phyloP scores from a whole-genome alignment of 2,113 vertebrate species.

The Petromus typicus region DNA sequence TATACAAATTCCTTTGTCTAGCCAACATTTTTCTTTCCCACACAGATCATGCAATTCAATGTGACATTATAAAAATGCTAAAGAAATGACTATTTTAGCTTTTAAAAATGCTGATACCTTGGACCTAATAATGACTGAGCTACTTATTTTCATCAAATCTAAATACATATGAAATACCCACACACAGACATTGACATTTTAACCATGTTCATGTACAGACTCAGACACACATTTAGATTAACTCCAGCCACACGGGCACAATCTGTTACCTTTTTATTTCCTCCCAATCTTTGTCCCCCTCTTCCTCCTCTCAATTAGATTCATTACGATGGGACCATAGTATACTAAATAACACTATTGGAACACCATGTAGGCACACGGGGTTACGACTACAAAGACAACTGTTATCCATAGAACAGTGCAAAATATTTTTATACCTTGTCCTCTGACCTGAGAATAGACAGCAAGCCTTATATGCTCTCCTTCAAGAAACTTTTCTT shows the following conservation, averaged over 20 bases:
- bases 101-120: constrained; percentile 5
- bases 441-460: neutral
- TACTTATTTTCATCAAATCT: neutral
- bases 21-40: constrained; percentile 34
- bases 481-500: neutral
- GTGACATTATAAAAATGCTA: neutral
- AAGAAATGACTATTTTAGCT: neutral
- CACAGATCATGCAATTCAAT: neutral
- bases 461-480: neutral
- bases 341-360: neutral
- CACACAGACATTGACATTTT: neutral
- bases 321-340: neutral
- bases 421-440: neutral
- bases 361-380: neutral
- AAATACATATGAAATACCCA: neutral
- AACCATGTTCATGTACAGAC: neutral
- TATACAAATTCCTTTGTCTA: constrained; percentile 31
- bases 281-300: neutral
- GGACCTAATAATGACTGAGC: neutral
- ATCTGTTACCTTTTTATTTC: neutral
- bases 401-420: neutral
- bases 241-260: neutral
- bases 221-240: neutral
- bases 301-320: neutral
- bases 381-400: neutral